Conservation (phyloP, 2,888 invertebrate species). For the Pogonocherus hispidulus region DNA sequence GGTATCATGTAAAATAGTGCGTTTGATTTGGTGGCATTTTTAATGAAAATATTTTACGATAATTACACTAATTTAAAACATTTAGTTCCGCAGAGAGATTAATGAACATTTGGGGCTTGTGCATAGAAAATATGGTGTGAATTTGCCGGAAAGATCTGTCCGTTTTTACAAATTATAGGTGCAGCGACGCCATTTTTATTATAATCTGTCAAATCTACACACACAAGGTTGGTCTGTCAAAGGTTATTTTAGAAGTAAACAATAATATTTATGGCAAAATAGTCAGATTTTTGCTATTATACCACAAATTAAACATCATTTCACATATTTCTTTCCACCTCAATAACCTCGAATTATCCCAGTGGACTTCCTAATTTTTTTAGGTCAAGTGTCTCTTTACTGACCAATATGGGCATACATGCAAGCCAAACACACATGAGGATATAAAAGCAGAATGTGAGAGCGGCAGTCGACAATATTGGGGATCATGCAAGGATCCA, state of each 20-base stretch:
- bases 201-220: conserved; percentile 61
- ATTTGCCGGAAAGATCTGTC: background rate
- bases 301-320: background rate
- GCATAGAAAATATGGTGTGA: conserved; percentile 3
- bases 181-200: conserved; percentile 62
- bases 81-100: background rate
- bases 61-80: conserved; percentile 32
- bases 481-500: conserved; percentile 67
- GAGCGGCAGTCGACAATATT: conserved; percentile 41
- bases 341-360: background rate
- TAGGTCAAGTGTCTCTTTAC: conserved; percentile 60
- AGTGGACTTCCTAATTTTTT: conserved; percentile 46
- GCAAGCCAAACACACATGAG: conserved; percentile 34
- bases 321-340: background rate
- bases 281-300: conserved; percentile 30
- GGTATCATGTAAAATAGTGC: conserved; percentile 54
- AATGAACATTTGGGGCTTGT: background rate
- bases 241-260: conserved; percentile 63
- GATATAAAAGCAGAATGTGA: conserved; percentile 52
- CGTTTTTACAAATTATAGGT: conserved; percentile 28
- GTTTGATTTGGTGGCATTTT: conserved; percentile 63
- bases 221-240: conserved; percentile 62
- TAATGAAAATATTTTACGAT: conserved; percentile 43
- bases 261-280: conserved; percentile 59
- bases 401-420: conserved; percentile 64